Evolutionary conservation across 2,888 invertebrate genomes (phyloP).

Genomic region (Tipula helvola): DNA sequence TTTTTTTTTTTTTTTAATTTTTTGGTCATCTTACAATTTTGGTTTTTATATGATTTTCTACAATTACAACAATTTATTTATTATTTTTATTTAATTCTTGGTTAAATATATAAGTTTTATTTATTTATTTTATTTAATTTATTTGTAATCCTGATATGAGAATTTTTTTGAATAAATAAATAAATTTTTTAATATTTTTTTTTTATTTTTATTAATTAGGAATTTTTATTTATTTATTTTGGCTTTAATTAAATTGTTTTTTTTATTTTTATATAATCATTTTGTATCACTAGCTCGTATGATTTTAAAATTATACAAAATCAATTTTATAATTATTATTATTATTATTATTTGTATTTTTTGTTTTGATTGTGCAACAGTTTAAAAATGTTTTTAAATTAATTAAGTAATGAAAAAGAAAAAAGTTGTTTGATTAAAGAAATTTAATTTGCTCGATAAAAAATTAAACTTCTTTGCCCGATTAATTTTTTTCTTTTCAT

Average conservation of each 20-base stretch:
- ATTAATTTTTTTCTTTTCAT: not conserved
- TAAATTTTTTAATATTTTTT: not conserved
- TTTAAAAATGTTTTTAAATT: not conserved
- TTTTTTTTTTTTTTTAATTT: not conserved
- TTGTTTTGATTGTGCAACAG: not conserved
- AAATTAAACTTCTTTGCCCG: not conserved
- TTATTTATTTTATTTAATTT: not conserved
- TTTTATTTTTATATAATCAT: not conserved
- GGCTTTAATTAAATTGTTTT: not conserved
- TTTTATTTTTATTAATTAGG: not conserved
- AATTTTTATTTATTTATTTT: not conserved
- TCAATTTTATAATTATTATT: not conserved
- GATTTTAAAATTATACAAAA: slow-evolving; percentile 4
- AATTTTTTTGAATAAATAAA: not conserved
- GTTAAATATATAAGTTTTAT: not conserved
- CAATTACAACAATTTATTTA: not conserved
- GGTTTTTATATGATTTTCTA: not conserved
- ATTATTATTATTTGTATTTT: not conserved
- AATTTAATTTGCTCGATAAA: slow-evolving; percentile 4
- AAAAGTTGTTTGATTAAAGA: not conserved
- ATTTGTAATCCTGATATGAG: not conserved
- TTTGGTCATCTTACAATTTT: slow-evolving; percentile 4
- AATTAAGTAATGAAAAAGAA: not conserved
- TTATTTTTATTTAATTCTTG: not conserved
- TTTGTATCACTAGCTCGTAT: not conserved